Evolutionary conservation across 2,113 vertebrate genomes (phyloP), one percentile per base, ranked within the genome.

Genomic region (Datnioides undecimradiatus): DNA sequence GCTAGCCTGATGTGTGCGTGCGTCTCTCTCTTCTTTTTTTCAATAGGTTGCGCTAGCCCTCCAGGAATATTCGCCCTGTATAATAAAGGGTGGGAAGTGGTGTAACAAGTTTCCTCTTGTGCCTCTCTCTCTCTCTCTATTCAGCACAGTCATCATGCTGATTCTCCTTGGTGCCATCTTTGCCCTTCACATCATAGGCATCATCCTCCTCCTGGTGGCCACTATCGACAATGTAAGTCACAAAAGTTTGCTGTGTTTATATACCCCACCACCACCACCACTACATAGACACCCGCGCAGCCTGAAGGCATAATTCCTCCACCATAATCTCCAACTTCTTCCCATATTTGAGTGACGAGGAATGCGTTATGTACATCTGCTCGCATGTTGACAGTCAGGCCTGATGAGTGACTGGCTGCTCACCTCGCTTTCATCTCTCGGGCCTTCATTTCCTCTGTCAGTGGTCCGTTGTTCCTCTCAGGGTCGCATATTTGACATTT

Each of bases 101-200:
- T 65, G 41, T 83, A 65, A 78, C 73, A 66, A 75, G 63, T 78
- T 65, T 80, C 49, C 29, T 71, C 23, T 52, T 77, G 58, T 68
- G n/a, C 16, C 68, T 85, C 54, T 40, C 55, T 62, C 43, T 54
- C 46, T 54, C 48, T 79, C 43, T 75, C 59, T 49, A 27, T 76
- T 27, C 77, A 93, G 93, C 25, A 51, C 75, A 62, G 87, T 59
- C 88, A 93, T 69, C 92, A 95, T 95, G 95, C 86, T 93, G 91
- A 66, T 94, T 38, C 90, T 95, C 43, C 90, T 95, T 2, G 94
- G 73, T 45, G 91, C 65, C 55, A 93, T 95, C 79, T 93, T 94
- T 38, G 48, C 63, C 60, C 60, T 95, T 10, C 94, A 95, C 85
- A 87, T 93, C 55, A 27, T 85, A 0, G 78, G 60, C 86, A 90